A percentile compares a stretch with the other conserved stretches of the same genome.
phyloP scores from a whole-genome alignment of 2,797 vertebrate species.

The Tenualosa thibaudeaui region DNA sequence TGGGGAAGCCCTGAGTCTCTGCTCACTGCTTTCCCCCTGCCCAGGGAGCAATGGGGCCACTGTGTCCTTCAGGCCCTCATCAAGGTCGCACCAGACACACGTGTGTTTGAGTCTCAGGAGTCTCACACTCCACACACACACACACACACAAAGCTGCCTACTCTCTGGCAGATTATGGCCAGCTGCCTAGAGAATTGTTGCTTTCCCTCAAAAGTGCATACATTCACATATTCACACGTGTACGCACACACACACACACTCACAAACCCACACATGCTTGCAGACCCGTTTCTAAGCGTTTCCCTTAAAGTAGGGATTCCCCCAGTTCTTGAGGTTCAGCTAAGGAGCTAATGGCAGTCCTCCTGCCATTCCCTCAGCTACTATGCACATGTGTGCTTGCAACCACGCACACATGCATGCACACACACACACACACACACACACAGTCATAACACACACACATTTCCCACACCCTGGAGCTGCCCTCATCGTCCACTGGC shows the following conservation, averaged over 20 bases:
- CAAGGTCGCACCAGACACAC: neutral
- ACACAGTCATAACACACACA: neutral
- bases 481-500: neutral
- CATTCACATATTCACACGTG: neutral
- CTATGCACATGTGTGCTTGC: neutral
- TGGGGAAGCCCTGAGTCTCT: neutral
- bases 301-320: neutral
- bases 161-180: too few relatives aligned
- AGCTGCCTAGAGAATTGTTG: too few relatives aligned
- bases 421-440: neutral
- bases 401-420: neutral
- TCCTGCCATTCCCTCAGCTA: neutral
- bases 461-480: neutral
- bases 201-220: neutral
- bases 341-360: neutral
- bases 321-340: neutral
- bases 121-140: neutral
- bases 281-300: neutral
- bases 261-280: too few relatives aligned
- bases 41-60: neutral
- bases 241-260: neutral
- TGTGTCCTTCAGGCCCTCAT: neutral
- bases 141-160: neutral
- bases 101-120: too few relatives aligned
- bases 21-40: neutral